Evolutionary conservation across 2,888 invertebrate species (phyloP).

Genomic region (Pseudanteris insignis): DNA sequence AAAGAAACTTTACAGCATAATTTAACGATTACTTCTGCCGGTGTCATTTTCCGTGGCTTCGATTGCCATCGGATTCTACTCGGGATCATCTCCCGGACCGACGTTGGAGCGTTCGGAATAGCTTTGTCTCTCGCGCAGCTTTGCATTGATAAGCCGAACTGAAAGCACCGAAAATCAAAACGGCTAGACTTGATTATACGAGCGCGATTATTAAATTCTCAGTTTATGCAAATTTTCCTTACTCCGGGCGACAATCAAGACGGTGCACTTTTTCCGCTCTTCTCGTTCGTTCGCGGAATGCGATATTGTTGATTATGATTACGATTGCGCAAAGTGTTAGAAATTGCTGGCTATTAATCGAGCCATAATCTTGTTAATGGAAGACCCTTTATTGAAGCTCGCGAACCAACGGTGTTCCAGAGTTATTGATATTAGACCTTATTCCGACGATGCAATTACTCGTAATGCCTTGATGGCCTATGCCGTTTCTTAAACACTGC

Average conservation of each 20-base stretch:
- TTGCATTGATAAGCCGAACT: too few species aligned
- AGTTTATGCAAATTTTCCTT: not conserved
- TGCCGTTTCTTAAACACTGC: constrained; percentile 19
- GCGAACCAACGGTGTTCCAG: constrained; percentile 27
- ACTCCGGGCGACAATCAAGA: too few species aligned
- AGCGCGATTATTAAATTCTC: not conserved
- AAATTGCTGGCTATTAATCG: constrained; percentile 42
- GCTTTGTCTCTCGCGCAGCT: too few species aligned
- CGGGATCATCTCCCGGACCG: too few species aligned
- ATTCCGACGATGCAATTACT: constrained; percentile 32
- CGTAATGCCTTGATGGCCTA: constrained; percentile 32
- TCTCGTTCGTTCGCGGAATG: constrained; percentile 14
- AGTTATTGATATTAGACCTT: constrained; percentile 43
- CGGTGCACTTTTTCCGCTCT: too few species aligned
- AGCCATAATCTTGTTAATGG: constrained; percentile 43
- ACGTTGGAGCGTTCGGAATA: too few species aligned
- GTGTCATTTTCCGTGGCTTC: constrained; percentile 16
- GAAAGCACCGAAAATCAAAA: too few species aligned
- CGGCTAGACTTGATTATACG: too few species aligned
- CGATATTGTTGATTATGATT: constrained; percentile 42
- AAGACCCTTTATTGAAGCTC: constrained; percentile 43
- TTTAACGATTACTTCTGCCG: constrained; percentile 21
- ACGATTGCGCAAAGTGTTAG: constrained; percentile 34
- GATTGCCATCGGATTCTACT: constrained; percentile 25
- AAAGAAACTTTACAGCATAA: constrained; percentile 32